A percentile compares a stretch with the other conserved stretches of the same genome.
These are phyloP conservation scores for Adrianichthys oophorus DNA, from an alignment of 2,797 vertebrate genomes.

Conservation along the genomic window DNA sequence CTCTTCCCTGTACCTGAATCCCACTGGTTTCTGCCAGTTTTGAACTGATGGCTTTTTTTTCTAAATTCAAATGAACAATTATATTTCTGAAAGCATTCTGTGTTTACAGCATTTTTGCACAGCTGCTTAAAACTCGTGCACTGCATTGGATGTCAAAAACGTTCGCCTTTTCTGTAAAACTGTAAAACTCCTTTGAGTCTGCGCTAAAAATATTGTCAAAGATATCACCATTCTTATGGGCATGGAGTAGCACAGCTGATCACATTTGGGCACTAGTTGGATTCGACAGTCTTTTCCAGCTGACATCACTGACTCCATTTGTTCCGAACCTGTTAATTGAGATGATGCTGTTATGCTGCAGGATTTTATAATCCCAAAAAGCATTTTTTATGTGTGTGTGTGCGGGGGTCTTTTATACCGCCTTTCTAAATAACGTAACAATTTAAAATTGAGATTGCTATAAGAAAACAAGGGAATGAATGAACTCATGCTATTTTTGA, in stretches of 20 bases:
- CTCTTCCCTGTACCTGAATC: too few species aligned
- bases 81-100: too few species aligned
- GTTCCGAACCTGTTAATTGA: constrained; percentile 14
- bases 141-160: constrained; percentile 10
- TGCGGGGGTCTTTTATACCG: constrained; percentile 54
- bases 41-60: too few species aligned
- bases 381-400: constrained; percentile 17
- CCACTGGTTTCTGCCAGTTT: too few species aligned
- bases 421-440: constrained; percentile 64
- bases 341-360: constrained; percentile 67
- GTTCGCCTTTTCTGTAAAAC: constrained; percentile 32
- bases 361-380: neutral
- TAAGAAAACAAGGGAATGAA: too few species aligned
- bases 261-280: constrained; percentile 43
- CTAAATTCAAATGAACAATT: too few species aligned
- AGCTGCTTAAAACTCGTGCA: too few species aligned
- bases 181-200: constrained; percentile 27
- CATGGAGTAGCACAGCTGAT: constrained; percentile 39
- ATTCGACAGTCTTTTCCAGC: constrained; percentile 55
- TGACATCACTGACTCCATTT: constrained; percentile 22
- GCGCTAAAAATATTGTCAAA: constrained; percentile 16
- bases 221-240: constrained; percentile 25
- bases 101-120: too few species aligned
- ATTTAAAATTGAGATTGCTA: constrained; percentile 1
- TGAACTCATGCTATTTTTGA: too few species aligned